These are phyloP conservation scores for Mythimna ferrago DNA, from an alignment of 2,888 invertebrate genomes.

Conservation along the genomic window DNA sequence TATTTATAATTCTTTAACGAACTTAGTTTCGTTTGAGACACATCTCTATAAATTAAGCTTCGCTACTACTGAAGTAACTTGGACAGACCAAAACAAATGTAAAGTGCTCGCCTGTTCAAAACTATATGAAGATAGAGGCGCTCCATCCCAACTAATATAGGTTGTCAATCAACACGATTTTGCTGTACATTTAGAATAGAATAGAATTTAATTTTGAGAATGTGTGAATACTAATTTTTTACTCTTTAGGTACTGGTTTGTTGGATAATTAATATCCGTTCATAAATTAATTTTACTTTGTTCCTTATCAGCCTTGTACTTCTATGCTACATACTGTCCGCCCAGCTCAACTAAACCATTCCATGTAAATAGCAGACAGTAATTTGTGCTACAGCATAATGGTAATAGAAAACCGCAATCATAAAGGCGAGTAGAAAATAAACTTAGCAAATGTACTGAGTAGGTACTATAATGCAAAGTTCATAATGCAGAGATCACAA, in stretches of 20 bases:
- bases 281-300: conserved; percentile 47
- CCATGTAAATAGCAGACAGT: conserved; percentile 26
- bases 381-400: conserved; percentile 18
- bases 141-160: conserved; percentile 1
- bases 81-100: conserved; percentile 47
- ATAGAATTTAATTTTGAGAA: not conserved
- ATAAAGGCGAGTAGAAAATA: conserved; percentile 58
- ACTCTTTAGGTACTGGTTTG: conserved; percentile 5
- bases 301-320: conserved; percentile 68
- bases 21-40: conserved; percentile 66
- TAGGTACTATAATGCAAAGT: conserved; percentile 50
- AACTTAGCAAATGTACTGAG: conserved; percentile 48
- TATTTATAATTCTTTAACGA: conserved; percentile 80
- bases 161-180: not conserved
- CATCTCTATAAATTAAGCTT: conserved; percentile 63
- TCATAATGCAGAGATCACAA: conserved; percentile 71
- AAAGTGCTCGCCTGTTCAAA: conserved; percentile 49
- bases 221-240: not conserved
- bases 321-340: conserved; percentile 35
- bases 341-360: conserved; percentile 22
- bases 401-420: conserved; percentile 38
- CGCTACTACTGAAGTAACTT: conserved; percentile 60
- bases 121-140: conserved; percentile 18
- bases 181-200: not conserved
- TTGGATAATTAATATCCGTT: conserved; percentile 14